Evolutionary conservation across 2,797 vertebrate genomes (phyloP), one percentile per base, ranked within the genome.

Genomic region (Myotis myotis): DNA sequence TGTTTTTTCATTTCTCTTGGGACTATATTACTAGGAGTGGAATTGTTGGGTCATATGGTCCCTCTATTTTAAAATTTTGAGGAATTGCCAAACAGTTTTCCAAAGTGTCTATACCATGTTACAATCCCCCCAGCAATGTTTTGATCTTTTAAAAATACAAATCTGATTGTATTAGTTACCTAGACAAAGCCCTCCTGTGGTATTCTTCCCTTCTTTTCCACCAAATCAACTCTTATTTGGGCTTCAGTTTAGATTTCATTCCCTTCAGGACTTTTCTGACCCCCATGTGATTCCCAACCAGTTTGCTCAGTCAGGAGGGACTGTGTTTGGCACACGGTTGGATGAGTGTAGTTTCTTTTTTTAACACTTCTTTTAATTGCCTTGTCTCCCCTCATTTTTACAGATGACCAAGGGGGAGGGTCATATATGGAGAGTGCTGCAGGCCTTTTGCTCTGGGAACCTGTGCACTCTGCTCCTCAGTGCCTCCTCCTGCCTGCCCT

Each of bases 1-100:
- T 71, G 47, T 78, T 9, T 85, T 91, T 91, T 91, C 7, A 16
- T 53, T 94, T 96, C 8, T 80, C 16, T 60, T 88, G n/a, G 25
- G 23, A 57, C 16, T 51, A 3, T 41, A 23, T 71, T 57, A 11
- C 4, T 75, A 68, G n/a, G 51, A 75, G 30, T 71, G 10, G 81
- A 75, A 89, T 78, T 86, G 7, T 66, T 83, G 38, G 49, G 49
- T 51, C 49, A 51, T 51, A 51, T 19, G 17, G 17, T 51, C 49
- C 49, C 49, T 51, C 16, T 51, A 16, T 51, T 17, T 19, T 51
- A 51, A 51, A 51, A 51, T 51, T 51, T 19, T 51, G 49, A 51
- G 49, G 17, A 51, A 51, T 19, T 51, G 49, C 17, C 49, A 17
- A 49, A 49, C 47, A 49, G 49, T 51, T 51, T 19, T 51, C 49